A percentile compares a stretch with the other conserved stretches of the same genome.
Conservation (phyloP, 2,888 invertebrate genomes). For the Ametastegia equiseti region DNA sequence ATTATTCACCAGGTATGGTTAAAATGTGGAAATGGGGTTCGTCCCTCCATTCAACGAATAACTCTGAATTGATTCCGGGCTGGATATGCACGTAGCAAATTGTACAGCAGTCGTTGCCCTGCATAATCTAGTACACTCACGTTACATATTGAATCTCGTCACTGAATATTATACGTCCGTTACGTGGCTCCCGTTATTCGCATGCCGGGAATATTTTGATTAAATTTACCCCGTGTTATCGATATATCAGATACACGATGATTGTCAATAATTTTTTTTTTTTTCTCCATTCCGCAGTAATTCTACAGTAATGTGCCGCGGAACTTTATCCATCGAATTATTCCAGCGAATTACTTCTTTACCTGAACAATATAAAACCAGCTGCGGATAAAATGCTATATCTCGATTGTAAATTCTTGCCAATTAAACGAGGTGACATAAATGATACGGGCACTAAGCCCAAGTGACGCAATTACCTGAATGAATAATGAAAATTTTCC, state of each 20-base stretch:
- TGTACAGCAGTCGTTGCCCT: neutral
- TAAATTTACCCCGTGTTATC: neutral
- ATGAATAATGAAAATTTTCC: slow-evolving; percentile 8
- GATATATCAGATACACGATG: neutral
- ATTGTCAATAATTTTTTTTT: neutral
- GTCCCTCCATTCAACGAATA: neutral
- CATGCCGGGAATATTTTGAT: neutral
- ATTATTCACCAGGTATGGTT: slow-evolving; percentile 29
- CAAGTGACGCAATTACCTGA: neutral
- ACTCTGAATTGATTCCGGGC: neutral
- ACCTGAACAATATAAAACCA: too few relatives aligned
- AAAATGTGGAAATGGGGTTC: neutral
- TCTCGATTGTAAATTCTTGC: neutral
- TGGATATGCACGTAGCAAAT: neutral
- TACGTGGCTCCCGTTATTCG: neutral
- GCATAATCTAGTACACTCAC: neutral
- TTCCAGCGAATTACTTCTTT: slow-evolving; percentile 3
- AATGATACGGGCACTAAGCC: neutral
- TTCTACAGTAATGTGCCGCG: neutral
- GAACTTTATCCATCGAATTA: neutral
- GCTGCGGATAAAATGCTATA: neutral
- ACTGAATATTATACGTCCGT: neutral
- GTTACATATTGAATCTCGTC: neutral
- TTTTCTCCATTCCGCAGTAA: neutral
- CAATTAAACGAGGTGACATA: slow-evolving; percentile 11